Conservation (phyloP, 2,113 vertebrate species). For the Hemichromis elongatus region DNA sequence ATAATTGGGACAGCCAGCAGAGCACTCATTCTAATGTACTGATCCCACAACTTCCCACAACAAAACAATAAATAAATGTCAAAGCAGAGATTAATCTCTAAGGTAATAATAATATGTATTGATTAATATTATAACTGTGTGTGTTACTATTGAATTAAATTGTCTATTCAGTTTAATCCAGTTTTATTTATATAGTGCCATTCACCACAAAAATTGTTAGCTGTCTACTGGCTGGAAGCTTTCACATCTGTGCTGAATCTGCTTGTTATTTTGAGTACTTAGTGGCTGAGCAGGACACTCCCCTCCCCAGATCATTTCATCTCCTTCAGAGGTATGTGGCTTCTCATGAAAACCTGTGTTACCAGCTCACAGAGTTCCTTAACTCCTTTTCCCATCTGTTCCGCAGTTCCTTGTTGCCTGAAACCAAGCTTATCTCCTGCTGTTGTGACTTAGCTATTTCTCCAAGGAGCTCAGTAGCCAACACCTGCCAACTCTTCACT, state of each 20-base stretch:
- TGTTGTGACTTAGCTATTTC: not conserved
- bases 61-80: not conserved
- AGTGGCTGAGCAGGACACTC: not conserved
- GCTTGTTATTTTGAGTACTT: not conserved
- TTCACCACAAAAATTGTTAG: not conserved
- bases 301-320: not conserved
- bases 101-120: not conserved
- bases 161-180: not conserved
- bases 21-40: not conserved
- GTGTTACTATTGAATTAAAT: not conserved
- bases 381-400: not conserved
- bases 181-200: not conserved
- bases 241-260: not conserved
- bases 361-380: not conserved
- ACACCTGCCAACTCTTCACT: not conserved
- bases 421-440: not conserved
- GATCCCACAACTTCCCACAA: not conserved
- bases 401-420: accelerated
- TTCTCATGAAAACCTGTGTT: not conserved
- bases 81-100: not conserved
- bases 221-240: not conserved
- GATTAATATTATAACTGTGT: not conserved
- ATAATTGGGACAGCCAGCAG: too few species aligned
- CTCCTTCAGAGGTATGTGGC: not conserved
- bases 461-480: not conserved